Base-by-base conservation (phyloP, 2,113 vertebrate genomes). In the Tapirus terrestris region DNA sequence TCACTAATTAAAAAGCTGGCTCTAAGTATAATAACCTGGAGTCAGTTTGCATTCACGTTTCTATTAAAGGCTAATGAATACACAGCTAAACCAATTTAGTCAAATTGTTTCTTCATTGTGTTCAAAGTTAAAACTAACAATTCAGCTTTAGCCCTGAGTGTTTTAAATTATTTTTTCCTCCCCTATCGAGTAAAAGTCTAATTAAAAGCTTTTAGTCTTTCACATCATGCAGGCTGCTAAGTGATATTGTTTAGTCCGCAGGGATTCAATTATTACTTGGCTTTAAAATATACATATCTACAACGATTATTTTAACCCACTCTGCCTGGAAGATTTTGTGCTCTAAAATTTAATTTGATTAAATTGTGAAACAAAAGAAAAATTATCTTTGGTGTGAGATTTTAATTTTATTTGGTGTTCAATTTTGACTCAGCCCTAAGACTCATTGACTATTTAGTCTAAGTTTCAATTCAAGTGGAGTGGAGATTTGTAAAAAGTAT, bases 171-270 rank as follows among this genome's bases (percentile, higher is more conserved):
- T 98, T 98, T 98, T 98, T 98, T 97, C 90, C 96, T 98, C 96
- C 97, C 98, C 97, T 98, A 92, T 98, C 98, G 98, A 98, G 98
- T 98, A 98, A 97, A 93, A 98, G 87, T 94, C 98, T 99, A 99
- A 99, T 99, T 98, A 99, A 99, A 99, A 99, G 97, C 98, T 98
- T 98, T 98, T 98, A 98, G 97, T 95, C 96, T 98, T 97, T 98
- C 96, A 96, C 60, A 36, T 98, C 96, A 94, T 98, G 98, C 93
- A 51, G 94, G n/a, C 96, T 98, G 97, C 96, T 98, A 98, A 98
- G 88, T 98, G 98, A 98, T 98, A 97, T 97, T 98, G 96, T 98
- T 98, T 98, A 95, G 95, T 98, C 98, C 94, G 96, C 97, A 90
- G 97, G 93, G 93, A 98, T 97, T 98, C 96, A 96, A 97, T 98